Percentiles rank a stretch among this genome's conserved stretches.
These are phyloP conservation scores for Dichetophora obliterata DNA, from an alignment of 2,888 invertebrate genomes.

Conservation along the genomic window DNA sequence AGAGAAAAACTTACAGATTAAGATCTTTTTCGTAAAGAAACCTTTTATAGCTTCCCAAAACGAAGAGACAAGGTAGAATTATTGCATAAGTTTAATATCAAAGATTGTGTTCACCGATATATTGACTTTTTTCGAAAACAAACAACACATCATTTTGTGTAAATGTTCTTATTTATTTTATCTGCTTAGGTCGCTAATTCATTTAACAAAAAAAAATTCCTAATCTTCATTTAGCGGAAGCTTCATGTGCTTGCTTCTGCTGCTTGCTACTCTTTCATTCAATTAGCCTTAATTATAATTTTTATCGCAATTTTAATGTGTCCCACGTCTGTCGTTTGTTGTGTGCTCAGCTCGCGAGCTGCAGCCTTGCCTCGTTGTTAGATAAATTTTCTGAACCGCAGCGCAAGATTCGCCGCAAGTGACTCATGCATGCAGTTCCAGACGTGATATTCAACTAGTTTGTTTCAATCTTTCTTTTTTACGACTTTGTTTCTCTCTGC, in stretches of 20 bases:
- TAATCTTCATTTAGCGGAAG: slow-evolving; percentile 30
- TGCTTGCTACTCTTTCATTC: not conserved
- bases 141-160: not conserved
- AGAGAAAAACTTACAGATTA: not conserved
- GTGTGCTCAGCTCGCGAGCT: not conserved
- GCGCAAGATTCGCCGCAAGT: too few species aligned
- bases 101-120: too few species aligned
- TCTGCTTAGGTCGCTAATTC: slow-evolving; percentile 2
- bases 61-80: too few species aligned
- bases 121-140: not conserved
- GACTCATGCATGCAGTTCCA: not conserved
- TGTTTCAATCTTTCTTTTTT: not conserved
- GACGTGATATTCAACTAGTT: not conserved
- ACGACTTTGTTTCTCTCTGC: too few species aligned
- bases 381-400: too few species aligned
- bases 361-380: too few species aligned
- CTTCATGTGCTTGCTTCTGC: not conserved
- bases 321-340: slow-evolving; percentile 27
- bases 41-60: too few species aligned
- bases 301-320: slow-evolving; percentile 23
- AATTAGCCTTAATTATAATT: slow-evolving; percentile 4
- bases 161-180: not conserved
- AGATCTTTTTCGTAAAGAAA: too few species aligned
- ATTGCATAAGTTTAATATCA: too few species aligned
- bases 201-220: not conserved